A percentile compares a stretch with the other conserved stretches of the same genome.
Conservation (phyloP, 2,797 vertebrate species). For the Pagetopsis macropterus region DNA sequence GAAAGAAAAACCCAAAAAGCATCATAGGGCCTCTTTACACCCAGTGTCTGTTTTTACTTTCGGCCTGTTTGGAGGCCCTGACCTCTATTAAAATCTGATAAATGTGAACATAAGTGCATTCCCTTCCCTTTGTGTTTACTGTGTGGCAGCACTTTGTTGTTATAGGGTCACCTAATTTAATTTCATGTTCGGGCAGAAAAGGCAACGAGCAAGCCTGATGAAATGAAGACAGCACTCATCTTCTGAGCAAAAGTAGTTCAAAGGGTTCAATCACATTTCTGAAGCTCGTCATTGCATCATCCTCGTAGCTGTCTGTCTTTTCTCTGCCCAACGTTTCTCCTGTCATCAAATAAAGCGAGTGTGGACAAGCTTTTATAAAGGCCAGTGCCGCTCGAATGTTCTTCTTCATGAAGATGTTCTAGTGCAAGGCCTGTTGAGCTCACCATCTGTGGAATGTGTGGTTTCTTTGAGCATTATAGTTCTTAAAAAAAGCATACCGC, state of each 20-base stretch:
- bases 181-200: conserved; percentile 57
- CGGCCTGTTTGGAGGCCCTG: conserved; percentile 30
- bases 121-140: conserved; percentile 55
- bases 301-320: conserved; percentile 18
- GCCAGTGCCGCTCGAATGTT: conserved; percentile 14
- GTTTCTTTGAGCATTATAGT: conserved; percentile 18
- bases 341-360: conserved; percentile 12
- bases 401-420: conserved; percentile 16
- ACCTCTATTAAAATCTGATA: conserved; percentile 71
- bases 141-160: conserved; percentile 52
- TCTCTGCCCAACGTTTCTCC: conserved; percentile 6
- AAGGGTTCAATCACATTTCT: conserved; percentile 23
- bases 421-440: conserved; percentile 25
- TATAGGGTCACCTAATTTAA: conserved; percentile 72
- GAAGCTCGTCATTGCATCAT: neutral
- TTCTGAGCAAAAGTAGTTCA: conserved; percentile 37
- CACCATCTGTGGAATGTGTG: conserved; percentile 34
- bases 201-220: conserved; percentile 31
- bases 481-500: neutral
- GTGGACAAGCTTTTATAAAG: conserved; percentile 36
- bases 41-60: conserved; percentile 20
- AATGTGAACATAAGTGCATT: conserved; percentile 56
- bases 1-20: too few relatives aligned
- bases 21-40: neutral
- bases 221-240: conserved; percentile 61